Conservation (phyloP, 1,140 invertebrate genomes). For the Tetraneura akinire region DNA sequence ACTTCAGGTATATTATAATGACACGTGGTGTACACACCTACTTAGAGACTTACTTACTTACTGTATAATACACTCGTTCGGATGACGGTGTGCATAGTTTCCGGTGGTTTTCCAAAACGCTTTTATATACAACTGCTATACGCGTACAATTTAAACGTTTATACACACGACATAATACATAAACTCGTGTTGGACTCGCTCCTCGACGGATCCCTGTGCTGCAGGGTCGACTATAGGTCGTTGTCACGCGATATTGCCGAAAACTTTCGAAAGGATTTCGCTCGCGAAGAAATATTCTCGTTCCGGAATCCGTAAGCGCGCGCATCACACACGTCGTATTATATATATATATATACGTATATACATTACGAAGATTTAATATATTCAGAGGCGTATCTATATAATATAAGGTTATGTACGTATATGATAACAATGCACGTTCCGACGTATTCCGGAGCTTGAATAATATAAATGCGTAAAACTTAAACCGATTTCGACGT, state of each 20-base stretch:
- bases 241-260: neutral
- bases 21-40: no score
- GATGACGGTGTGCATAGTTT: neutral
- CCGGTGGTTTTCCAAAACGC: neutral
- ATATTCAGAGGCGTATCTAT: neutral
- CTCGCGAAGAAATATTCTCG: neutral
- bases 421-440: no score
- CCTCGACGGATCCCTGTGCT: neutral
- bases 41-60: no score
- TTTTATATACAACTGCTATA: no score
- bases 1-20: no score
- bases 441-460: neutral
- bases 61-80: neutral
- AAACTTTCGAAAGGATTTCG: conserved; percentile 1
- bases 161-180: neutral
- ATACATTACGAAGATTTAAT: neutral
- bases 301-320: neutral
- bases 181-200: no score
- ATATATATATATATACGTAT: no score
- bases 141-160: no score
- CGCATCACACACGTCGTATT: no score
- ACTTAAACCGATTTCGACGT: neutral
- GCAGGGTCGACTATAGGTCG: neutral
- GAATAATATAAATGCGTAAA: neutral
- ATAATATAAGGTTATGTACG: no score